These are phyloP conservation scores for Falco cherrug DNA, from an alignment of 2,797 vertebrate species.

Conservation along the genomic window DNA sequence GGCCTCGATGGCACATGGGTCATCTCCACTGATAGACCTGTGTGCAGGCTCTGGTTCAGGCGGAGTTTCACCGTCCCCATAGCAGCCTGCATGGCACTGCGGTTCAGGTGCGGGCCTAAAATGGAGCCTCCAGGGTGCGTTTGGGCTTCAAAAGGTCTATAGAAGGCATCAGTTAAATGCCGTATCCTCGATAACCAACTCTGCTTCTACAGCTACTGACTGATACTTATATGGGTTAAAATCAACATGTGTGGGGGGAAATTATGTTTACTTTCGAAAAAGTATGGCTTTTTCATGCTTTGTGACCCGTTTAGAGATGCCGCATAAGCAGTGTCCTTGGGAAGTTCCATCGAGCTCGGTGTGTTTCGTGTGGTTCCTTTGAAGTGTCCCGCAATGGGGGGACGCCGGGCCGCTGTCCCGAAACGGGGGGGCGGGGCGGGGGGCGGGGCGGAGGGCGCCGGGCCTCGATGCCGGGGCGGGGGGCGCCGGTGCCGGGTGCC, in stretches of 20 bases:
- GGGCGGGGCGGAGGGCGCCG: too few relatives aligned
- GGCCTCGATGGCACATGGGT: background rate
- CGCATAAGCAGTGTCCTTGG: background rate
- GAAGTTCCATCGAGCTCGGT: fast-evolving
- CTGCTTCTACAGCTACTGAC: background rate
- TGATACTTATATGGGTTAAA: background rate
- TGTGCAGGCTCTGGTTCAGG: too few relatives aligned
- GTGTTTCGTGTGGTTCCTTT: fast-evolving
- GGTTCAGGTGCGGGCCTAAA: background rate
- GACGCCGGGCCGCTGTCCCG: too few relatives aligned
- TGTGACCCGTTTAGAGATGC: too few relatives aligned
- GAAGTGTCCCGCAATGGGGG: background rate
- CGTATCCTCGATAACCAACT: background rate
- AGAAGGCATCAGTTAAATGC: background rate
- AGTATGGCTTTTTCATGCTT: fast-evolving
- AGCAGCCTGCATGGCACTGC: too few relatives aligned
- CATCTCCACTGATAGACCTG: too few relatives aligned
- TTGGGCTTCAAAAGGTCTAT: background rate
- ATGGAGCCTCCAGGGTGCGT: background rate
- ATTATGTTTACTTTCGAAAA: background rate
- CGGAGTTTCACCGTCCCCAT: background rate
- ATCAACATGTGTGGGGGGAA: background rate
- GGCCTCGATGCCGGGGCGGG: too few relatives aligned
- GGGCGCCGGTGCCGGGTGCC: background rate
- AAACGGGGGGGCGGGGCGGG: background rate